Evolutionary conservation across 2,888 invertebrate species (phyloP).

Genomic region (Chouioia cunea): DNA sequence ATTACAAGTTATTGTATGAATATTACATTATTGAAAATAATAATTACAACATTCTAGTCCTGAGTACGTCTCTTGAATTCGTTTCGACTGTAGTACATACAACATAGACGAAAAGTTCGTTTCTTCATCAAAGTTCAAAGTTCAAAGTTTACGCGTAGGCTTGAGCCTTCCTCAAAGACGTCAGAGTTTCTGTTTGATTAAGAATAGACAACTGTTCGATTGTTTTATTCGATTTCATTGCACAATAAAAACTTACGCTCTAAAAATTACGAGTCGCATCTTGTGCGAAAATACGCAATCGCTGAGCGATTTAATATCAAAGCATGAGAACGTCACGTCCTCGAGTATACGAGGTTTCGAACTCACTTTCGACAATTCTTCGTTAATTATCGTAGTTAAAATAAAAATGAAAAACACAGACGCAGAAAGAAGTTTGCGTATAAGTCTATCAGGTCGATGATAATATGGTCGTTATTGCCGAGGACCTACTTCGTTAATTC

Average conservation of each 20-base stretch:
- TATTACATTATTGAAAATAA: slow-evolving; percentile 61
- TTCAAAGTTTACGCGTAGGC: slow-evolving; percentile 12
- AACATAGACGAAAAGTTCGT: slow-evolving; percentile 42
- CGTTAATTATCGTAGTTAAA: slow-evolving; percentile 11
- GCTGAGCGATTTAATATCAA: slow-evolving; percentile 36
- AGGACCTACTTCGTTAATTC: slow-evolving; percentile 24
- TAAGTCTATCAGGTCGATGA: slow-evolving; percentile 21
- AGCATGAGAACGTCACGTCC: slow-evolving; percentile 35
- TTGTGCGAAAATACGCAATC: slow-evolving; percentile 46
- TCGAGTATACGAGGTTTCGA: slow-evolving; percentile 22
- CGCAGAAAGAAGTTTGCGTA: slow-evolving; percentile 24
- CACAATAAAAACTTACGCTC: slow-evolving; percentile 50
- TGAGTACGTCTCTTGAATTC: slow-evolving; percentile 53
- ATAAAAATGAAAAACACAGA: slow-evolving; percentile 27
- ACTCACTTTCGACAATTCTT: slow-evolving; percentile 37
- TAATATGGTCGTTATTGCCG: slow-evolving; percentile 30
- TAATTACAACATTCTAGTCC: slow-evolving; percentile 62
- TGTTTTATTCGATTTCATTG: slow-evolving; percentile 47
- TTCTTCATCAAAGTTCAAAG: slow-evolving; percentile 30
- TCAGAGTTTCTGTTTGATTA: slow-evolving; percentile 26
- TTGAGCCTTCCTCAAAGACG: slow-evolving; percentile 32
- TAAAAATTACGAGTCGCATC: slow-evolving; percentile 42
- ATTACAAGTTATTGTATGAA: slow-evolving; percentile 60
- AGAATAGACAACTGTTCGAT: slow-evolving; percentile 44
- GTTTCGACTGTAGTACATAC: slow-evolving; percentile 51